Base-by-base conservation (phyloP, 2,888 invertebrate species). In the Hirtodrosophila cameraria region DNA sequence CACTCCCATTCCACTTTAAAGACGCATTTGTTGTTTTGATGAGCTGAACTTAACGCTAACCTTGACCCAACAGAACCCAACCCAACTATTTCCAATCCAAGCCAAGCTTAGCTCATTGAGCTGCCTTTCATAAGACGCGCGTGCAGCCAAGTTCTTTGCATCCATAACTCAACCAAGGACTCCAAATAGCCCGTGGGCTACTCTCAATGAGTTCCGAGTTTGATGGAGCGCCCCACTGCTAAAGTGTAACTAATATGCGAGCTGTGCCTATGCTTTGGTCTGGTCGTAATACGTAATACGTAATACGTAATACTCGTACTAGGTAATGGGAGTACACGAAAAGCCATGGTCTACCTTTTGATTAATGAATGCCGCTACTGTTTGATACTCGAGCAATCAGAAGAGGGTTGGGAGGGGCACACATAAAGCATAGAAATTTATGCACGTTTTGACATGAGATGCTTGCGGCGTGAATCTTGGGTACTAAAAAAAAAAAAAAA, bases 321-420 rank as follows among this genome's bases (percentile, higher is more conserved):
- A 30, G 62, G 49, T 49, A 64, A 64, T 64, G 54, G 49, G 58
- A 58, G 69, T 41, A 71, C 33, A 61, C 52, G n/a, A 57, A 12
- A 46, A 50, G 23, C 55, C 50, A 48, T 72, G 60, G 46, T 35
- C 38, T 63, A 79, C 77, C 69, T 72, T 81, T 83, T 81, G 80
- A 81, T 81, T 81, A 81, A 81, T 81, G 80, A 54, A 57, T 54
- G 72, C 84, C 84, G 80, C 80, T 83, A 81, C 80, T 77, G 80
- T 81, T 80, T 77, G 65, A 54, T 68, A 73, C 61, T 48, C 49
- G 15, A 45, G 13, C 36, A 20, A 18, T 11, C 27, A 30, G n/a
- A n/a, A 9, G 15, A 16, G 16, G 3, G 12, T 5, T 13, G 27
- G 43, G 12, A 2, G 16, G 9, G 3, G 2, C 46, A 13, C 16